Evolutionary conservation across 1,140 invertebrate species (phyloP).

Genomic region (Cydia amplana): DNA sequence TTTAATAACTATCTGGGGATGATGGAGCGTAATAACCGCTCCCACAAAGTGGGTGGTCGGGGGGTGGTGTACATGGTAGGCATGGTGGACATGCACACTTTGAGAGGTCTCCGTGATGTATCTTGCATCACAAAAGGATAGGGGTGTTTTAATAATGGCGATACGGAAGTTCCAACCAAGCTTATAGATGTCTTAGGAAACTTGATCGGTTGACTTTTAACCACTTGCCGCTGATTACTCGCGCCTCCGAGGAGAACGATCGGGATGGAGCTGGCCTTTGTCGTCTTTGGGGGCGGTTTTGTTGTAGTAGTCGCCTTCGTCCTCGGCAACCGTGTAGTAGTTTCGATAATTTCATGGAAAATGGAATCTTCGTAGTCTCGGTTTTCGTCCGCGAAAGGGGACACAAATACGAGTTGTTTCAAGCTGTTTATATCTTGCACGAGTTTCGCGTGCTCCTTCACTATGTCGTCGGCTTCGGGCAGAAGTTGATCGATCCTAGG

Average conservation of each 20-base stretch:
- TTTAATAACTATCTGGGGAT: slow-evolving; percentile 47
- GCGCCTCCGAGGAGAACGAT: slow-evolving; percentile 60
- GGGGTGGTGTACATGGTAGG: slow-evolving; percentile 48
- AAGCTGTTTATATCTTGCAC: slow-evolving; percentile 72
- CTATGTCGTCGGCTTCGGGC: slow-evolving; percentile 56
- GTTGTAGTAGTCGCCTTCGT: neutral
- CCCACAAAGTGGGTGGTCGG: slow-evolving; percentile 51
- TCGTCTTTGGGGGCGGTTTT: slow-evolving; percentile 39
- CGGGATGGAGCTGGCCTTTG: slow-evolving; percentile 47
- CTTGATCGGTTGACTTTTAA: slow-evolving; percentile 51
- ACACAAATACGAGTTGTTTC: slow-evolving; percentile 58
- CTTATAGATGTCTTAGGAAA: slow-evolving; percentile 51
- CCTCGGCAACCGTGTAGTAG: slow-evolving; percentile 41
- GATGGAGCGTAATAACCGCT: slow-evolving; percentile 57
- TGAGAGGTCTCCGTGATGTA: slow-evolving; percentile 48
- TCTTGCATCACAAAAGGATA: slow-evolving; percentile 59
- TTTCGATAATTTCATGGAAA: slow-evolving; percentile 67
- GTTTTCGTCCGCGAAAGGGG: slow-evolving; percentile 52
- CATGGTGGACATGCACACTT: slow-evolving; percentile 57
- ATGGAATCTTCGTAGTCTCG: slow-evolving; percentile 71
- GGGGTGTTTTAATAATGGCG: slow-evolving; percentile 60
- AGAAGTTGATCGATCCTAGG: slow-evolving; percentile 49
- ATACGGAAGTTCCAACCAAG: slow-evolving; percentile 59
- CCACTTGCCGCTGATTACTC: slow-evolving; percentile 48
- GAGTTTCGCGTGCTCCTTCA: slow-evolving; percentile 71